phyloP scores from a whole-genome alignment of 1,140 invertebrate species.

The Drosophila trapezifrons region DNA sequence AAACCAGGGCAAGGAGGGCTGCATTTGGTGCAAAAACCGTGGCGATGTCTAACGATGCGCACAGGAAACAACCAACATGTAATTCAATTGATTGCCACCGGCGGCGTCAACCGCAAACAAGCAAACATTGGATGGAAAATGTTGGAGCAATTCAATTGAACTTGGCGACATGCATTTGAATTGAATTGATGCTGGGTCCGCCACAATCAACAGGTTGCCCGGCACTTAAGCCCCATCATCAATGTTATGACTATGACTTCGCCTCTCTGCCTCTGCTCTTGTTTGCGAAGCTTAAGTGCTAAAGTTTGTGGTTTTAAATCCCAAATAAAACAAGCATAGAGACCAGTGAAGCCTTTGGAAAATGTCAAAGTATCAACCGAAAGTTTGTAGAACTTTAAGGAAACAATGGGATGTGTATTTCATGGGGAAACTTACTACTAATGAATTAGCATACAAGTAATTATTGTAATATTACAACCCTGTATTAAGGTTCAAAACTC shows the following conservation, averaged over 20 bases:
- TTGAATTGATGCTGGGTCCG: constrained; percentile 65
- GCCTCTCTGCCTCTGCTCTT: neutral
- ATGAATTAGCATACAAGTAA: no score
- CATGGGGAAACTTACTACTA: no score
- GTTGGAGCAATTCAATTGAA: constrained; percentile 70
- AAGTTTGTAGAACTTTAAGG: constrained; percentile 3
- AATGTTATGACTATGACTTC: constrained; percentile 8
- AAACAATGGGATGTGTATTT: no score
- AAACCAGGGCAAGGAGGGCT: constrained; percentile 8
- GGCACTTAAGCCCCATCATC: constrained; percentile 32
- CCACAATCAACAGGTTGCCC: constrained; percentile 73
- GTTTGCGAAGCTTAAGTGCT: constrained; percentile 54
- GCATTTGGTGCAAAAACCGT: constrained; percentile 6
- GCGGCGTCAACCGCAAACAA: constrained; percentile 51
- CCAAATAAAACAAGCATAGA: constrained; percentile 17
- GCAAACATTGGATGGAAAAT: constrained; percentile 23
- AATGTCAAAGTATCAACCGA: constrained; percentile 51
- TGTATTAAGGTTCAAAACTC: no score
- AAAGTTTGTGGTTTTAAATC: constrained; percentile 26
- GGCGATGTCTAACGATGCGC: constrained; percentile 68
- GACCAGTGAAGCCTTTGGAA: neutral
- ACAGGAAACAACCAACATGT: constrained; percentile 74
- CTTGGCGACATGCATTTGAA: constrained; percentile 65
- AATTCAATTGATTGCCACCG: constrained; percentile 77
- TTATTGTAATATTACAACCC: no score